Evolutionary conservation across 2,113 vertebrate species (phyloP).

Genomic region (Stegostoma tigrinum): DNA sequence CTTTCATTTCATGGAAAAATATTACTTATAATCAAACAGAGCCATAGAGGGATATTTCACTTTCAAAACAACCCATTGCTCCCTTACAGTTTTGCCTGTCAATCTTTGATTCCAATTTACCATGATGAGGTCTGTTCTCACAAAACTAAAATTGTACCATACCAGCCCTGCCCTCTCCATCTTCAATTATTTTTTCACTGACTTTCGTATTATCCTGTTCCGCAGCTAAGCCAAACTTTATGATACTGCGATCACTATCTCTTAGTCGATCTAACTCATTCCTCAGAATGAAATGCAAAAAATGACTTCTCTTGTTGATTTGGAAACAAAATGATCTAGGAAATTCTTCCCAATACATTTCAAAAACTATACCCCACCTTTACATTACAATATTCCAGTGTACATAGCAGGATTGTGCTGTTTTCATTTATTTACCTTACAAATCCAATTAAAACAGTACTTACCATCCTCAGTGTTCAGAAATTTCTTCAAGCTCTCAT

Average conservation of each 20-base stretch:
- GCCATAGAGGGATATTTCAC: background rate
- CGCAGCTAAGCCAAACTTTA: background rate
- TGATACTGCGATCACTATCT: background rate
- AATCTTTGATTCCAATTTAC: background rate
- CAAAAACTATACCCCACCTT: background rate
- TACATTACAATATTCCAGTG: background rate
- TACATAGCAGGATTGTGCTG: background rate
- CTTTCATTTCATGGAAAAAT: background rate
- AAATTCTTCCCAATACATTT: background rate
- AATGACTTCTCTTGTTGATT: background rate
- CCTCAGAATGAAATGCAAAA: background rate
- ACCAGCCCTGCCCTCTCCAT: too few species aligned
- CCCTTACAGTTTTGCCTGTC: background rate
- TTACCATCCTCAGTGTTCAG: conserved; percentile 84
- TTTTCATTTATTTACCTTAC: background rate
- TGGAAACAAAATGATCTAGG: too few species aligned
- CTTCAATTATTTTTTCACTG: background rate
- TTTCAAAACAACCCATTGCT: background rate
- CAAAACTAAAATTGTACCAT: background rate
- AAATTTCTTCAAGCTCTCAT: conserved; percentile 82
- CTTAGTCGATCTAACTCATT: background rate
- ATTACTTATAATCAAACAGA: background rate
- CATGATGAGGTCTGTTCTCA: background rate
- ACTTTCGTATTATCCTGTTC: background rate
- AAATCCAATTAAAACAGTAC: conserved; percentile 39